These are phyloP conservation scores for Cyphomyrmex costatus DNA, from an alignment of 1,140 invertebrate species.

Conservation along the genomic window DNA sequence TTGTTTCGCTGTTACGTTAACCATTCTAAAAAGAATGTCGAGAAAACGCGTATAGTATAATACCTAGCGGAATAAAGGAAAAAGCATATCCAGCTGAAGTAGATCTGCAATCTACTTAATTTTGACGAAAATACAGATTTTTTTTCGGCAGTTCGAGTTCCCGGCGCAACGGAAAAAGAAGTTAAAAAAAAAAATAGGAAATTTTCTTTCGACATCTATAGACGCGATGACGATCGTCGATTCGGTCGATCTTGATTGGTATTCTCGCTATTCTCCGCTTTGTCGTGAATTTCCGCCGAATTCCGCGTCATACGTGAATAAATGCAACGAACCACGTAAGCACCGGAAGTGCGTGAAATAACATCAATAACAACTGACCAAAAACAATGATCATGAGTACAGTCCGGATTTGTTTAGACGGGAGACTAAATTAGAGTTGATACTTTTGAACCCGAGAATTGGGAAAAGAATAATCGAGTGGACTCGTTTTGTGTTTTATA, in stretches of 20 bases:
- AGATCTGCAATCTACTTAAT: background rate
- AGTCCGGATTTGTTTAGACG: too few species aligned
- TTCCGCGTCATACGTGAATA: constrained; percentile 45
- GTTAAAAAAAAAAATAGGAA: constrained; percentile 51
- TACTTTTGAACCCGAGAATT: too few species aligned
- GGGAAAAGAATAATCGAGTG: too few species aligned
- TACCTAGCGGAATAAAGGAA: background rate
- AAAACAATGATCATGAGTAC: too few species aligned
- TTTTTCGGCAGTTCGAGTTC: background rate
- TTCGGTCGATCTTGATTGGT: constrained; percentile 13
- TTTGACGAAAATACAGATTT: background rate
- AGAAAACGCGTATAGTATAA: background rate
- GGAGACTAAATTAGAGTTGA: too few species aligned
- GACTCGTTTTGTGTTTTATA: too few species aligned
- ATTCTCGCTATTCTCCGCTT: constrained; percentile 19
- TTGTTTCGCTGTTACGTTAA: constrained; percentile 19
- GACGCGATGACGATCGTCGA: constrained; percentile 59
- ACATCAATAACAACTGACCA: constrained; percentile 37
- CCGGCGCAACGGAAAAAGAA: background rate
- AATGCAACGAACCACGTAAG: constrained; percentile 62
- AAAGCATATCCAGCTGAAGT: background rate
- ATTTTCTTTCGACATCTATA: constrained; percentile 40
- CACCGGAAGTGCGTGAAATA: constrained; percentile 26
- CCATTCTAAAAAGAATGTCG: background rate
- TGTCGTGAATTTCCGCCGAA: constrained; percentile 25